phyloP scores from a whole-genome alignment of 2,113 vertebrate genomes.

The Camelus bactrianus region DNA sequence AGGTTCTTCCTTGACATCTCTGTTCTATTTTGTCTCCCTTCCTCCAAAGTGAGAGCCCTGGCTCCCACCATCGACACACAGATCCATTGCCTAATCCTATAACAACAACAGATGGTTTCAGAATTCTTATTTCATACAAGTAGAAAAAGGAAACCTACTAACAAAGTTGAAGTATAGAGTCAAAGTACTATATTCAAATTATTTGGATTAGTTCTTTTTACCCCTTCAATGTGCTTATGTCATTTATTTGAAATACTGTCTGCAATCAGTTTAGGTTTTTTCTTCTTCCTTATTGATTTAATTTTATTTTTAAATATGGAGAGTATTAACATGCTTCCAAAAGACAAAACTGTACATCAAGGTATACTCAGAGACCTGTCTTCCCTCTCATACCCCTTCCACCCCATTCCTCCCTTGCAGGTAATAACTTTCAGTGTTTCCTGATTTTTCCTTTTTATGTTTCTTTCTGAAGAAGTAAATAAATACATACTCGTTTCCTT shows the following conservation, averaged over 20 bases:
- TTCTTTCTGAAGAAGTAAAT: background rate
- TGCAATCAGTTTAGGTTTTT: background rate
- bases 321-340: background rate
- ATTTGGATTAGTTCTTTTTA: background rate
- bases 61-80: background rate
- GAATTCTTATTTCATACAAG: background rate
- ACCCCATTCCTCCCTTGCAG: background rate
- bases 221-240: background rate
- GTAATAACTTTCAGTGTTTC: background rate
- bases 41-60: background rate
- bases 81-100: background rate
- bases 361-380: background rate
- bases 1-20: background rate
- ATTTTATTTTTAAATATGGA: slow-evolving; percentile 1
- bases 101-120: background rate
- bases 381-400: background rate
- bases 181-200: background rate
- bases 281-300: background rate
- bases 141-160: background rate
- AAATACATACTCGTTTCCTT: background rate
- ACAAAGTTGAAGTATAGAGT: background rate
- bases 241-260: background rate
- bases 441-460: background rate
- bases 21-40: background rate
- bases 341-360: background rate